phyloP scores from a whole-genome alignment of 2,888 invertebrate genomes.

The Laspeyria flexula region DNA sequence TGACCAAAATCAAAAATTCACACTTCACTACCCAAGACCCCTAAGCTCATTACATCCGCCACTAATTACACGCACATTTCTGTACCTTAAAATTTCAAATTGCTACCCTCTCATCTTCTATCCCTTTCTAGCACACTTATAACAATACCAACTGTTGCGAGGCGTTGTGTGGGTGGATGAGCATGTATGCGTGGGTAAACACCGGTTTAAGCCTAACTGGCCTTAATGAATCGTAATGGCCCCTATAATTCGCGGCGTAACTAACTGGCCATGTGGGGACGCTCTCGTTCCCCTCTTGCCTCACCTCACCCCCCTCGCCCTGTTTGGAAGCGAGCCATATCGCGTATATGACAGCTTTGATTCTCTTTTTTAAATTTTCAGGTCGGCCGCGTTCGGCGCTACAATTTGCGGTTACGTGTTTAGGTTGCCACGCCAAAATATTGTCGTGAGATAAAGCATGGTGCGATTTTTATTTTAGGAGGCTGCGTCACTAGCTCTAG shows the following conservation, averaged over 20 bases:
- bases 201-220: constrained; percentile 87
- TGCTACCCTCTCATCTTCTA: constrained; percentile 57
- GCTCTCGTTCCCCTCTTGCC: constrained; percentile 42
- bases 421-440: constrained; percentile 62
- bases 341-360: constrained; percentile 79
- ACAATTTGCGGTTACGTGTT: constrained; percentile 81
- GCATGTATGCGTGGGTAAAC: constrained; percentile 82
- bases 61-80: constrained; percentile 79
- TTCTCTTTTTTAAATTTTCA: constrained; percentile 83
- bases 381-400: constrained; percentile 64
- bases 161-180: constrained; percentile 48
- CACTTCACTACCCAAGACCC: constrained; percentile 69
- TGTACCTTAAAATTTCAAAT: constrained; percentile 76
- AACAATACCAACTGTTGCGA: constrained; percentile 76
- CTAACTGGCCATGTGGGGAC: constrained; percentile 85
- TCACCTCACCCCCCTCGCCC: constrained; percentile 51
- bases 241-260: constrained; percentile 87
- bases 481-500: background rate
- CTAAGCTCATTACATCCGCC: constrained; percentile 75
- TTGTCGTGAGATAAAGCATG: constrained; percentile 23
- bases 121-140: constrained; percentile 64
- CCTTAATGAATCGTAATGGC: constrained; percentile 87
- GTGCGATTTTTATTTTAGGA: constrained; percentile 18
- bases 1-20: constrained; percentile 63
- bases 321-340: constrained; percentile 82